Percentiles rank a stretch among this genome's conserved stretches.
phyloP scores from a whole-genome alignment of 2,797 vertebrate genomes.

The Hirundo rustica region DNA sequence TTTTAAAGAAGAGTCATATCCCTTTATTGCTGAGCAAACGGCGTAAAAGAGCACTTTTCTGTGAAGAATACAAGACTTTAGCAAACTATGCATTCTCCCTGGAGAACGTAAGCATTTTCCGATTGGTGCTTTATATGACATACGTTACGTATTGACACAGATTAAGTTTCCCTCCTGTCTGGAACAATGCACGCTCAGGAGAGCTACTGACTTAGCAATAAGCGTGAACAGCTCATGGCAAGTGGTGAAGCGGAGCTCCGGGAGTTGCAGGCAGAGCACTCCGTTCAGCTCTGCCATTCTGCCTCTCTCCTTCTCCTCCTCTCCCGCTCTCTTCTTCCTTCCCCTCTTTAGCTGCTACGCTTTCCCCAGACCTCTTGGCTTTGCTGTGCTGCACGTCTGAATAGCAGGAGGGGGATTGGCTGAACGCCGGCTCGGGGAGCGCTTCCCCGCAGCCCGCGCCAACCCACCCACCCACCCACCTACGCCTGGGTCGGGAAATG shows the following conservation, averaged over 20 bases:
- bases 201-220: slow-evolving; percentile 61
- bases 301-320: slow-evolving; percentile 34
- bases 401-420: slow-evolving; percentile 85
- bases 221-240: not conserved
- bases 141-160: slow-evolving; percentile 67
- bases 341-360: not conserved
- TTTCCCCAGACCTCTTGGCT: slow-evolving; percentile 60
- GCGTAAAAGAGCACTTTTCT: not conserved
- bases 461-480: slow-evolving; percentile 64
- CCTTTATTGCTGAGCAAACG: not conserved
- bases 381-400: slow-evolving; percentile 84
- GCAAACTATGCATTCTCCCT: not conserved
- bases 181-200: slow-evolving; percentile 65
- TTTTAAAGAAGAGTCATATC: not conserved
- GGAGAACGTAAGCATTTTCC: slow-evolving; percentile 25
- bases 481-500: slow-evolving; percentile 69
- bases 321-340: not conserved
- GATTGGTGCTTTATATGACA: slow-evolving; percentile 51
- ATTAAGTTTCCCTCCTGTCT: slow-evolving; percentile 72
- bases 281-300: not conserved
- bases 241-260: not conserved
- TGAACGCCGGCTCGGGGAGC: slow-evolving; percentile 74
- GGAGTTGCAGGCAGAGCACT: slow-evolving; percentile 1
- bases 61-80: slow-evolving; percentile 8
- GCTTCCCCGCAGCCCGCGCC: slow-evolving; percentile 73